Evolutionary conservation across 2,797 vertebrate genomes (phyloP).

Genomic region (Buphagus erythrorhynchus): DNA sequence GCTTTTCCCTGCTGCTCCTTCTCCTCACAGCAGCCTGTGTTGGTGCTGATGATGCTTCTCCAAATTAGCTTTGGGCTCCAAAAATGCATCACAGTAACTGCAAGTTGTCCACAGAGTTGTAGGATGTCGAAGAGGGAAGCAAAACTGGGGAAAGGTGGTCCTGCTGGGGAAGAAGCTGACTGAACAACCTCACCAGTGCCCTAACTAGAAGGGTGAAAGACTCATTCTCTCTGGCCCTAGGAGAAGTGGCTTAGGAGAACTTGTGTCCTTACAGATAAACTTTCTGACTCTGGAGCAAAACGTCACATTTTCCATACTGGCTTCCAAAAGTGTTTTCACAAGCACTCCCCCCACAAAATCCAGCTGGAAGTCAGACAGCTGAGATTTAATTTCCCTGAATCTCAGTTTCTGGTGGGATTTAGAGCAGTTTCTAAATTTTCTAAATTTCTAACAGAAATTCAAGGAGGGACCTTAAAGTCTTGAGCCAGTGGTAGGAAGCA

Average conservation of each 20-base stretch:
- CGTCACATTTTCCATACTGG: neutral
- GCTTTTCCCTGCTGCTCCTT: neutral
- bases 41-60: neutral
- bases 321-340: neutral
- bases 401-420: neutral
- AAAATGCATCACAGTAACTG: neutral
- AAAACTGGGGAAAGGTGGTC: neutral
- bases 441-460: too few species aligned
- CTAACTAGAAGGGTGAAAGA: neutral
- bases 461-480: neutral
- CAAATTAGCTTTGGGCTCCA: neutral
- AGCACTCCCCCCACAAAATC: neutral
- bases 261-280: neutral
- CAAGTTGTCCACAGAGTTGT: neutral
- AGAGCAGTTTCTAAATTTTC: neutral
- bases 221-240: neutral
- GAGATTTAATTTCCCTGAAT: neutral
- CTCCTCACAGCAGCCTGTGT: fast-evolving
- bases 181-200: neutral
- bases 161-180: neutral
- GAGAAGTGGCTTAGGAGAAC: neutral
- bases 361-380: neutral
- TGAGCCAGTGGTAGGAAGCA: neutral
- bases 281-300: neutral
- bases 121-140: neutral